A percentile compares a stretch with the other conserved stretches of the same genome.
Evolutionary conservation across 2,888 invertebrate species (phyloP).

Genomic region (Agrochola litura): DNA sequence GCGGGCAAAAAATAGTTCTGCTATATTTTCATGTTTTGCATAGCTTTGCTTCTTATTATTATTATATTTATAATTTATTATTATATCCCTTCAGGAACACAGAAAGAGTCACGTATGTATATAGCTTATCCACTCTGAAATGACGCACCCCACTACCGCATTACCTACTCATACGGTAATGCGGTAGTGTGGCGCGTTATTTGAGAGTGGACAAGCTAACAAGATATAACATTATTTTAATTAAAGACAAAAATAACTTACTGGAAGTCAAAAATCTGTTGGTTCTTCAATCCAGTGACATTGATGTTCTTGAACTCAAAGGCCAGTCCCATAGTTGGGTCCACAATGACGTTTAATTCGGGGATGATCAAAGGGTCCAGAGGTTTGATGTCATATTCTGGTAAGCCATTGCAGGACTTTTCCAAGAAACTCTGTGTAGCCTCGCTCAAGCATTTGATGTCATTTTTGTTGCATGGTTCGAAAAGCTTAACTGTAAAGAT

Average conservation of each 20-base stretch:
- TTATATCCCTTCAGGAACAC: too few relatives aligned
- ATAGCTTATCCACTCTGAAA: too few relatives aligned
- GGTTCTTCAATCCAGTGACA: constrained; percentile 80
- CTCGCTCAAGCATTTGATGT: constrained; percentile 79
- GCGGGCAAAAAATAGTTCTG: too few relatives aligned
- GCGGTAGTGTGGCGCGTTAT: too few relatives aligned
- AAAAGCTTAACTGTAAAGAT: constrained; percentile 60
- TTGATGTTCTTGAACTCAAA: constrained; percentile 77
- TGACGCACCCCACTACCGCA: too few relatives aligned
- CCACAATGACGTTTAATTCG: constrained; percentile 69
- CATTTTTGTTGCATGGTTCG: constrained; percentile 77
- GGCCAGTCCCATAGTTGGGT: constrained; percentile 68
- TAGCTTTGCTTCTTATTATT: neutral
- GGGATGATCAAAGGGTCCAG: constrained; percentile 79
- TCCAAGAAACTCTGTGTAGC: constrained; percentile 79
- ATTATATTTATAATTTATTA: too few relatives aligned
- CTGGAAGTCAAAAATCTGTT: constrained; percentile 79
- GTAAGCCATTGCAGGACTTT: constrained; percentile 78
- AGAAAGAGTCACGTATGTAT: neutral
- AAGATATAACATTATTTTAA: too few relatives aligned
- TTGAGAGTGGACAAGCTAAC: too few relatives aligned
- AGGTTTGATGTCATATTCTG: constrained; percentile 73
- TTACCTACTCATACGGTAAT: too few relatives aligned
- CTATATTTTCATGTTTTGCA: neutral
- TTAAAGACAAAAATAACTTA: constrained; percentile 64